phyloP scores from a whole-genome alignment of 2,113 vertebrate genomes.

The Colossoma macropomum region DNA sequence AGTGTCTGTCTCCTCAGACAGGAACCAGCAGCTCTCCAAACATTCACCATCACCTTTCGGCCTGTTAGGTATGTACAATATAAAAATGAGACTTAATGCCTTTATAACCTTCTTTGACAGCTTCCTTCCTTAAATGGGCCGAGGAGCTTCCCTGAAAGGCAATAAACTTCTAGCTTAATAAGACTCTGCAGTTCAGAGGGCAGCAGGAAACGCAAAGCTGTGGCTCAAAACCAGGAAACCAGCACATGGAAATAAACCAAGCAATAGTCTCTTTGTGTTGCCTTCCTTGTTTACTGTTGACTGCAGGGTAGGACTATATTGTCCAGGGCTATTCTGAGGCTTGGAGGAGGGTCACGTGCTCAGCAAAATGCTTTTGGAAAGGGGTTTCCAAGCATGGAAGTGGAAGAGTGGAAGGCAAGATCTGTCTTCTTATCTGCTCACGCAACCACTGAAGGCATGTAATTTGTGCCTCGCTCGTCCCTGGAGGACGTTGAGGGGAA shows the following conservation, averaged over 20 bases:
- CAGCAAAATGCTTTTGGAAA: slow-evolving; percentile 1
- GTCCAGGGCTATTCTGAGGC: slow-evolving; percentile 42
- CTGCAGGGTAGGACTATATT: slow-evolving; percentile 17
- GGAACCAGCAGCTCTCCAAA: neutral
- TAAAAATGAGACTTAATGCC: slow-evolving; percentile 9
- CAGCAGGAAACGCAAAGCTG: slow-evolving; percentile 37
- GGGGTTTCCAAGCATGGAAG: neutral
- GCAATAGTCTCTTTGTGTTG: slow-evolving; percentile 53
- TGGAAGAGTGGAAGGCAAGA: neutral
- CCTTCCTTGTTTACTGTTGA: slow-evolving; percentile 55
- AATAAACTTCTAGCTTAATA: slow-evolving; percentile 37
- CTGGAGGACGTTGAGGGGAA: neutral
- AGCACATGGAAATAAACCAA: slow-evolving; percentile 37
- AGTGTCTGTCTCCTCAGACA: neutral
- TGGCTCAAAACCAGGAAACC: slow-evolving; percentile 47
- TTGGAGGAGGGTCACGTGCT: slow-evolving; percentile 12
- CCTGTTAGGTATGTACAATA: neutral
- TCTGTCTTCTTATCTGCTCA: slow-evolving; percentile 4
- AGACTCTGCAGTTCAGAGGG: slow-evolving; percentile 23
- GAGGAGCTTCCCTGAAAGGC: neutral
- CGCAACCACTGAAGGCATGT: slow-evolving; percentile 8
- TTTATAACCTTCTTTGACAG: slow-evolving; percentile 15
- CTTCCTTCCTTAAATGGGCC: slow-evolving; percentile 49
- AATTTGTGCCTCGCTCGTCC: neutral
- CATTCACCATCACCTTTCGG: neutral